A percentile compares a stretch with the other conserved stretches of the same genome.
Evolutionary conservation across 1,140 invertebrate species (phyloP).

Genomic region (Aphelenchoides avenae): DNA sequence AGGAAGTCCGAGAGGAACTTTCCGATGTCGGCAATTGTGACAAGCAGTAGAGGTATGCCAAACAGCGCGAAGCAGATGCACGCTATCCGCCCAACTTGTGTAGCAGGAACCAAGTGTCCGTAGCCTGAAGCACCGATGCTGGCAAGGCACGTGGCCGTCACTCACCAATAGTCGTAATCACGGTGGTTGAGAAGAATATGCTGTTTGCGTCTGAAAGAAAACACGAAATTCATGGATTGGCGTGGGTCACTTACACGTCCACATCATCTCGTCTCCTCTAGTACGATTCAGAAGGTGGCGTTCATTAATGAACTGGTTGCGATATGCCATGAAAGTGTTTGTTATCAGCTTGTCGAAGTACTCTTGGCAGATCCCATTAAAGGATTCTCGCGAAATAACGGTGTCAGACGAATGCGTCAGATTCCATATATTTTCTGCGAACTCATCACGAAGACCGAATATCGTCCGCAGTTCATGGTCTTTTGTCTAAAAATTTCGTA

Average conservation of each 20-base stretch:
- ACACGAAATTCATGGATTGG: no score
- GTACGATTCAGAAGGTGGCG: slow-evolving; percentile 54
- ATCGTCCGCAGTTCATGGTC: slow-evolving; percentile 50
- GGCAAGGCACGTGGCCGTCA: not conserved
- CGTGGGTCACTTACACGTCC: no score
- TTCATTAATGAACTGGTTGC: slow-evolving; percentile 58
- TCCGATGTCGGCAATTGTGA: slow-evolving; percentile 64
- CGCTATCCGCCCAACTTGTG: slow-evolving; percentile 61
- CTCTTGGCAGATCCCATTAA: slow-evolving; percentile 56
- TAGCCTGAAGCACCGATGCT: slow-evolving; percentile 55
- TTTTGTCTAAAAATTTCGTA: slow-evolving; percentile 42
- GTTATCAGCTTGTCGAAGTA: slow-evolving; percentile 54
- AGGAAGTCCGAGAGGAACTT: slow-evolving; percentile 58
- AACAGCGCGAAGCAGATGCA: slow-evolving; percentile 64
- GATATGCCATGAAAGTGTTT: slow-evolving; percentile 46
- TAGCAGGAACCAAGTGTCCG: slow-evolving; percentile 63
- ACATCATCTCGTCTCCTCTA: slow-evolving; percentile 48
- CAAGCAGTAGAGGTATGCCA: slow-evolving; percentile 63
- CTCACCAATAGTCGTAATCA: slow-evolving; percentile 58
- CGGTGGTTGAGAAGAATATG: slow-evolving; percentile 58
- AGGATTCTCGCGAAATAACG: slow-evolving; percentile 53
- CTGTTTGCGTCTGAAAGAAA: no score
- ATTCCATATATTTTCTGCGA: slow-evolving; percentile 59
- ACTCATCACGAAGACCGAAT: slow-evolving; percentile 48
- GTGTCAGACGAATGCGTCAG: slow-evolving; percentile 50